Conservation (phyloP, 2,113 vertebrate species). For the Xerus inauris region DNA sequence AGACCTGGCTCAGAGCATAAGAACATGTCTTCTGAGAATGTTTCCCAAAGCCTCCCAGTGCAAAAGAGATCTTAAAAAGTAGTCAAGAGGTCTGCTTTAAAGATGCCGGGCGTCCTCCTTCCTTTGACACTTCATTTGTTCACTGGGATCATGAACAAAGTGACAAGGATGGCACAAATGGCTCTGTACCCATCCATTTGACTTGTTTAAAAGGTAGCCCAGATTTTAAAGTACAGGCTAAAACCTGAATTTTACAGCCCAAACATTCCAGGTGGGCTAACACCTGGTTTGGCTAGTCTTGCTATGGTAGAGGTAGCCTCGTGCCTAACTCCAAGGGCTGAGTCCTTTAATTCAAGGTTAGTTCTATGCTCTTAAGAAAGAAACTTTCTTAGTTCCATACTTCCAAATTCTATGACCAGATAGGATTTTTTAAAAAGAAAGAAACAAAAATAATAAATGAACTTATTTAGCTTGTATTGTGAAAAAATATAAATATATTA, state of each 20-base stretch:
- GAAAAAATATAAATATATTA: not conserved
- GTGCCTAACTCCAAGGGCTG: not conserved
- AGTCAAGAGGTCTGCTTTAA: not conserved
- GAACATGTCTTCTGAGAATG: not conserved
- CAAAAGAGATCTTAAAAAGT: not conserved
- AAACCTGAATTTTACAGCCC: not conserved
- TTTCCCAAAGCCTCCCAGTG: not conserved
- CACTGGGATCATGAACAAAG: not conserved
- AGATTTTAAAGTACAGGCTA: not conserved
- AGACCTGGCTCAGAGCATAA: not conserved
- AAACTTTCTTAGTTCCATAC: not conserved
- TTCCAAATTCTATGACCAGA: not conserved
- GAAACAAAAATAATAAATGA: not conserved
- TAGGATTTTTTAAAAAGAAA: too few relatives aligned
- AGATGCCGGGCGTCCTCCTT: not conserved
- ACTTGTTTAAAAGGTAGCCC: not conserved
- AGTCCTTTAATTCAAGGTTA: not conserved
- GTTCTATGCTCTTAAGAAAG: not conserved
- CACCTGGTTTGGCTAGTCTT: not conserved
- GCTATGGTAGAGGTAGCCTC: not conserved
- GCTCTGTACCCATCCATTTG: not conserved
- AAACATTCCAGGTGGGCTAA: not conserved
- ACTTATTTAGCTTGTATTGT: not conserved
- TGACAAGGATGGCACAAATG: not conserved
- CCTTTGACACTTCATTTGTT: not conserved